Conservation (phyloP, 2,888 invertebrate species). For the Zhuqinia jingwanae region DNA sequence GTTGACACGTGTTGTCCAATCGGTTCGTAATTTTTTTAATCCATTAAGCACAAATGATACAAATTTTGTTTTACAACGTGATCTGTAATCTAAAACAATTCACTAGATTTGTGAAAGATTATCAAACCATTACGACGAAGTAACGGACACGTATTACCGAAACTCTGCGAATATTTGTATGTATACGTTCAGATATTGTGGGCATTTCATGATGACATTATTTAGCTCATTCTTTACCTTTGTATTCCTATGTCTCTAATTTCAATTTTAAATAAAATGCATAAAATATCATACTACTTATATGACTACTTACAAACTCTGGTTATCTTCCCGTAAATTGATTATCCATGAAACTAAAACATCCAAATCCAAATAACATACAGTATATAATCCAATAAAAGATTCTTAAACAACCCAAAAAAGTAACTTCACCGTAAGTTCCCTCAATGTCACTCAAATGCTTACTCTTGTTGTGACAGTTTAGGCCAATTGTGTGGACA, state of each 20-base stretch:
- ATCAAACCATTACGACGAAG: slow-evolving; percentile 14
- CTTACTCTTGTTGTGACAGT: slow-evolving; percentile 56
- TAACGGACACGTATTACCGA: background rate
- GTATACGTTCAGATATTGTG: slow-evolving; percentile 9
- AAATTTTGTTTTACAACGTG: too few relatives aligned
- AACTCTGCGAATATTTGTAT: background rate
- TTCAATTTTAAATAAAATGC: background rate
- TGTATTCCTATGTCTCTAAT: background rate
- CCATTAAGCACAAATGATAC: too few relatives aligned
- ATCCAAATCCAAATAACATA: too few relatives aligned
- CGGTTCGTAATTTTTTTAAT: slow-evolving; percentile 18
- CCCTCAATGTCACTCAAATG: background rate
- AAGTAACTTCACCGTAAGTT: background rate
- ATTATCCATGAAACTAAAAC: too few relatives aligned
- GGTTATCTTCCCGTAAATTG: too few relatives aligned
- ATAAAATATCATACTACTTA: too few relatives aligned
- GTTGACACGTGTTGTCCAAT: background rate
- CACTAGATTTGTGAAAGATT: slow-evolving; percentile 36
- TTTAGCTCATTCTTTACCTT: slow-evolving; percentile 23
- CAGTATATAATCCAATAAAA: too few relatives aligned
- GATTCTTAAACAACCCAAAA: too few relatives aligned
- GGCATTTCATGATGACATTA: slow-evolving; percentile 52
- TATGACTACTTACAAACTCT: too few relatives aligned
- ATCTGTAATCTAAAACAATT: background rate
- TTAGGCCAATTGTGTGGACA: slow-evolving; percentile 62